A percentile compares a stretch with the other conserved stretches of the same genome.
Evolutionary conservation across 2,113 vertebrate genomes (phyloP).

Genomic region (Nicator chloris): DNA sequence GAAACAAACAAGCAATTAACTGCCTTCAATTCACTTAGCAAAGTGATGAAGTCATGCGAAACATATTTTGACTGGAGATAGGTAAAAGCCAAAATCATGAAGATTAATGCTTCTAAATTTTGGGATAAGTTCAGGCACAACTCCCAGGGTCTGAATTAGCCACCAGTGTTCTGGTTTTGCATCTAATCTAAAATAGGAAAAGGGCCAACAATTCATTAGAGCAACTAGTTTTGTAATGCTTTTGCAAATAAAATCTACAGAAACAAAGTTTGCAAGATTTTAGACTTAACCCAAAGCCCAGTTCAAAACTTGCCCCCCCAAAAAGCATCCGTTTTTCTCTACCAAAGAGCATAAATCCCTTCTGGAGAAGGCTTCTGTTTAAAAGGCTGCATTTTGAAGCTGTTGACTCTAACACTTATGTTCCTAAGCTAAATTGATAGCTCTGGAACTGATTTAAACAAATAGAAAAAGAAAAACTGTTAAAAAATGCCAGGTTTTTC

Average conservation of each 20-base stretch:
- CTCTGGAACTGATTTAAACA: not conserved
- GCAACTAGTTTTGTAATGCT: not conserved
- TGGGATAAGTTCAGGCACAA: not conserved
- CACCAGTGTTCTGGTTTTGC: not conserved
- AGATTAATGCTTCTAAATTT: not conserved
- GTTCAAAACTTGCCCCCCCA: not conserved
- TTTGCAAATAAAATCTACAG: not conserved
- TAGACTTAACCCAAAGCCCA: not conserved
- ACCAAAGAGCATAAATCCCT: not conserved
- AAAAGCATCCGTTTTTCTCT: not conserved
- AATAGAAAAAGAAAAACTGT: not conserved
- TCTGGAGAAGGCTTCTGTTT: not conserved
- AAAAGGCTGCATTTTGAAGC: not conserved
- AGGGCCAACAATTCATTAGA: not conserved
- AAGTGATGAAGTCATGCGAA: not conserved
- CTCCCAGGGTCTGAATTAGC: not conserved
- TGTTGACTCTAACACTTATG: not conserved
- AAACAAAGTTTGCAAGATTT: not conserved
- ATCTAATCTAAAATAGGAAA: not conserved
- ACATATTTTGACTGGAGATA: slow-evolving; percentile 5
- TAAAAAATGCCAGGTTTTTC: not conserved
- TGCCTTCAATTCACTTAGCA: not conserved
- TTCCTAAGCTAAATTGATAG: not conserved
- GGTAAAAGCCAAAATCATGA: slow-evolving; percentile 13
- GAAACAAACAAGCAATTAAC: slow-evolving; percentile 43